Percentiles rank a stretch among this genome's conserved stretches.
Conservation (phyloP, 2,797 vertebrate species). For the Trichosurus vulpecula region DNA sequence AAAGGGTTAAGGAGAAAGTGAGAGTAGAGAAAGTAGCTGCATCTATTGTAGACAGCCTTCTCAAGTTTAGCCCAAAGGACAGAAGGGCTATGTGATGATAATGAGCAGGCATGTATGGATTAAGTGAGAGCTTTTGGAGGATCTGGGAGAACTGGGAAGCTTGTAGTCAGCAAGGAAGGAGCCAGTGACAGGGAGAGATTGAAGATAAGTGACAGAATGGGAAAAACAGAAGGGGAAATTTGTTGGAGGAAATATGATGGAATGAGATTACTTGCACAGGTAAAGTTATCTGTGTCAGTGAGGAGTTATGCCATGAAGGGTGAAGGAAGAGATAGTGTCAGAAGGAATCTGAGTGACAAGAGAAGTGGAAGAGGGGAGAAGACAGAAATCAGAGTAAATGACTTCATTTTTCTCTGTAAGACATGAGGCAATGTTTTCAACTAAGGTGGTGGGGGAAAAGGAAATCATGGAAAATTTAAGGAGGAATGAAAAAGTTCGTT, state of each 20-base stretch:
- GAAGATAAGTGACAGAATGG: neutral
- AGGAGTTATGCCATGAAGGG: neutral
- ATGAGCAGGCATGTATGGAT: neutral
- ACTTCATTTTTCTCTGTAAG: neutral
- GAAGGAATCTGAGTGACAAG: neutral
- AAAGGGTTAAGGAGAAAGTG: neutral
- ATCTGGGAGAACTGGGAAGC: neutral
- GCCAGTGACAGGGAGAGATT: neutral
- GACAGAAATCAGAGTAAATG: neutral
- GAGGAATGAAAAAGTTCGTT: neutral
- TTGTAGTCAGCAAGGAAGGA: neutral
- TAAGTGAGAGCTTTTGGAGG: neutral
- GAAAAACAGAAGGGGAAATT: neutral
- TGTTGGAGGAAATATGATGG: neutral
- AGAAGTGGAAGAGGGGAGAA: neutral
- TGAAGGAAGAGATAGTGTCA: neutral
- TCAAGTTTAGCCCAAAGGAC: neutral
- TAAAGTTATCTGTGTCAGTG: neutral
- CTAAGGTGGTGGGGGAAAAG: neutral
- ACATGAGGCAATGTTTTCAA: neutral
- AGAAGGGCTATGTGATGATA: neutral
- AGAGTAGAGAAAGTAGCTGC: neutral
- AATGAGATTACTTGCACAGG: neutral
- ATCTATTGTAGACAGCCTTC: neutral
- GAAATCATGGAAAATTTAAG: neutral